Percentiles rank a stretch among this genome's conserved stretches.
Conservation (phyloP, 64 coral and sea anemone genomes). For the Montipora cactus region DNA sequence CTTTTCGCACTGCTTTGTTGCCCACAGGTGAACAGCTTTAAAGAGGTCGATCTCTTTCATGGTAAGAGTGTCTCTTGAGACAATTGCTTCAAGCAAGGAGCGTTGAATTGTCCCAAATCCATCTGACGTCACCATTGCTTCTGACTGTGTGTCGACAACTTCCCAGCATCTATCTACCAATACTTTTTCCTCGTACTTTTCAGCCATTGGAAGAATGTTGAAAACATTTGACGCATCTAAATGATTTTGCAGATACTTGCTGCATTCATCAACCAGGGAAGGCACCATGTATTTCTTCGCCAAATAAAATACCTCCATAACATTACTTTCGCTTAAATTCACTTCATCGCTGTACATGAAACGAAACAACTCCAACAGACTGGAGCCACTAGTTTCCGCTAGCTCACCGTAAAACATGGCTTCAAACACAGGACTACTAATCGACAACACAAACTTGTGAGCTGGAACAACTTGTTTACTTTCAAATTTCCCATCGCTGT, state of each 20-base stretch:
- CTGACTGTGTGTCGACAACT: slow-evolving; percentile 38
- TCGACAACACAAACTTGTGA: slow-evolving; percentile 39
- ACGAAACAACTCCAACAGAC: slow-evolving; percentile 49
- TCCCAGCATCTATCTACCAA: slow-evolving; percentile 30
- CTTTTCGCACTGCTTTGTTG: not conserved
- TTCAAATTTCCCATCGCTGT: not conserved
- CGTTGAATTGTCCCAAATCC: slow-evolving; percentile 17
- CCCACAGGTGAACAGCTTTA: no score
- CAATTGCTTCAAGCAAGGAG: slow-evolving; percentile 3
- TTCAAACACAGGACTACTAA: slow-evolving; percentile 41
- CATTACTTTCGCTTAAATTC: not conserved
- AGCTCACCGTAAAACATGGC: slow-evolving; percentile 55
- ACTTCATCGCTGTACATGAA: slow-evolving; percentile 63
- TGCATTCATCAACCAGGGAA: slow-evolving; percentile 21
- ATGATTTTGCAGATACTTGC: slow-evolving; percentile 14
- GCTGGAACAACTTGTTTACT: not conserved
- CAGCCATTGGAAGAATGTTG: slow-evolving; percentile 14
- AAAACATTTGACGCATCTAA: slow-evolving; percentile 37
- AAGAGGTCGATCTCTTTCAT: no score
- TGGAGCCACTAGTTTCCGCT: not conserved
- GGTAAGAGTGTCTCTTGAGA: not conserved
- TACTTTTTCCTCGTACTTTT: not conserved
- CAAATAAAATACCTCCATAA: slow-evolving; percentile 57
- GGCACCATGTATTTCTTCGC: slow-evolving; percentile 58
- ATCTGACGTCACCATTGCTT: slow-evolving; percentile 28